Evolutionary conservation across 2,797 vertebrate genomes (phyloP).

Genomic region (Benthosema pterotum): DNA sequence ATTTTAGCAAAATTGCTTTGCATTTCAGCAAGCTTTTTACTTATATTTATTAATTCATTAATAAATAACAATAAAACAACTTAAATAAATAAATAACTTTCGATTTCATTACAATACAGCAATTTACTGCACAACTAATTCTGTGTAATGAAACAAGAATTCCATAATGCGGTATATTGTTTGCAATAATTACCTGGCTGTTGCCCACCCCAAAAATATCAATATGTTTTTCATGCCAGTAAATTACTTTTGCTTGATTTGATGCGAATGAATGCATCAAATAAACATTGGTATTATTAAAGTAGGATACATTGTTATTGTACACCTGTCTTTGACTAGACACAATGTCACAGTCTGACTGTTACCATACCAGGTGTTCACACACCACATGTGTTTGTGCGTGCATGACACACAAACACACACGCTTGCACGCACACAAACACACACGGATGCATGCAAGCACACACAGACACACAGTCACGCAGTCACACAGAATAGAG

Average conservation of each 20-base stretch:
- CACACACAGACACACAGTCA: slow-evolving; percentile 23
- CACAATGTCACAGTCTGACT: slow-evolving; percentile 16
- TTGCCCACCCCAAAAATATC: slow-evolving; percentile 25
- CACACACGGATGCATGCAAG: slow-evolving; percentile 21
- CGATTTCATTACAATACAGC: no score
- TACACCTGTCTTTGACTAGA: slow-evolving; percentile 13
- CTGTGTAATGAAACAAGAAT: not conserved
- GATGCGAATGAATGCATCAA: slow-evolving; percentile 29
- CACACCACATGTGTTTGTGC: slow-evolving; percentile 7
- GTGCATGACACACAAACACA: slow-evolving; percentile 1
- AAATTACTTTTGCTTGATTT: slow-evolving; percentile 26
- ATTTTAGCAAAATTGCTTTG: no score
- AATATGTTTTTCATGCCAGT: slow-evolving; percentile 32
- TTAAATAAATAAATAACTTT: no score
- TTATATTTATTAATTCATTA: no score
- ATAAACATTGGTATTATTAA: slow-evolving; percentile 28
- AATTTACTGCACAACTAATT: slow-evolving; percentile 17
- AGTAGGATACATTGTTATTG: not conserved
- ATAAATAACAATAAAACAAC: no score
- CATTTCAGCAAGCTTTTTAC: no score
- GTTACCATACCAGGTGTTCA: slow-evolving; percentile 44
- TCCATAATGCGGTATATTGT: slow-evolving; percentile 31
- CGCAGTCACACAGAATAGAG: slow-evolving; percentile 10
- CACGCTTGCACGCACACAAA: slow-evolving; percentile 21
- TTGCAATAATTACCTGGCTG: slow-evolving; percentile 37